Evolutionary conservation across 2,888 invertebrate species (phyloP), one percentile per base, ranked within the genome.

Genomic region (Oligia latruncula): DNA sequence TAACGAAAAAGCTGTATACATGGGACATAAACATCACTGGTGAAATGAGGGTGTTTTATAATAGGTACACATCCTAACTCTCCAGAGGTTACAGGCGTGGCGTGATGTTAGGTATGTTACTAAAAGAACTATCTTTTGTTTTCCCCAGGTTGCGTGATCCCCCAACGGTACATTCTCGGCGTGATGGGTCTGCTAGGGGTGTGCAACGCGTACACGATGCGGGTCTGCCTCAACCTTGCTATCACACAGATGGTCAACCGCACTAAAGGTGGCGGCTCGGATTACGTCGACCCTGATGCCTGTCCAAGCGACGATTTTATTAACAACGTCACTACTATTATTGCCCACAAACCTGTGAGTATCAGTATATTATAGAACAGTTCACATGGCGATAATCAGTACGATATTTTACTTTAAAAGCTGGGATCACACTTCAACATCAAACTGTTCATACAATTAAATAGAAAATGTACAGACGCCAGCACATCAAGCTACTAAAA

Each of bases 141-240:
- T 77, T 62, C 92, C 92, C 13, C 95, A 97, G 98, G 95, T 90
- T 97, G 97, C 87, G 68, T 97, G 40, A 97, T 98, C 58, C 98
- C 98, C 0, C 98, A 98, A 90, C 97, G 98, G 9, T 98, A 98
- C 91, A 96, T 98, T 77, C 94, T 98, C 74, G 97, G 98, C 73
- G 97, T 98, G 17, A 98, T 98, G 98, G 98, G 98, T 52, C 97
- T 98, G 82, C 92, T 98, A 15, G 98, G 98, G 5, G 97, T 98
- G 4, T 97, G 98, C 90, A 98, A 98, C 89, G 98, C 98, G 8
- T 98, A 98, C 91, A 98, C 98, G 52, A 98, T 98, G 98, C 96
- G 98, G 65, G 97, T 98, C 1, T 98, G 98, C 81, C 96, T 98
- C 23, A 98, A 98, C 82, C 97, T 98, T 80, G 98, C 98, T n/a